phyloP scores from a whole-genome alignment of 92 coral and sea anemone species.

The Diadumene lineata region DNA sequence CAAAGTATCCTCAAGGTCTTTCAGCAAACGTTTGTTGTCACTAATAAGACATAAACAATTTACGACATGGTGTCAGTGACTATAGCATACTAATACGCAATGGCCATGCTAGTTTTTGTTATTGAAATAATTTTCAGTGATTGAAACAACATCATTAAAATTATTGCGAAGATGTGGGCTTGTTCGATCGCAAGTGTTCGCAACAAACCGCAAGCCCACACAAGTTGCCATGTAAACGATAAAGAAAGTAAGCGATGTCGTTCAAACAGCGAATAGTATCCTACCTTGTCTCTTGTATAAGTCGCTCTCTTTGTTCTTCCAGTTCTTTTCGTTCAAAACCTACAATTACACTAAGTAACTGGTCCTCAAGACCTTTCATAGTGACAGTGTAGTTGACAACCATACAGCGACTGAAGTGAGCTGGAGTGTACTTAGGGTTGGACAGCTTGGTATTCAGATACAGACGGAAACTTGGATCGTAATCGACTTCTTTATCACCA shows the following conservation, averaged over 20 bases:
- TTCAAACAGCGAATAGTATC: too few relatives aligned
- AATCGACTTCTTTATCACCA: conserved; percentile 99
- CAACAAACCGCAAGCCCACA: too few relatives aligned
- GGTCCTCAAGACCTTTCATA: conserved; percentile 96
- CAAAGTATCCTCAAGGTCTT: conserved; percentile 94
- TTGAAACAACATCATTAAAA: not conserved
- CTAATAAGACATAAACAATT: conserved; percentile 41
- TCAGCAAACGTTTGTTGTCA: conserved; percentile 93
- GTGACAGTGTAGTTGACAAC: conserved; percentile 99
- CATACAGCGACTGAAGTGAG: conserved; percentile 99
- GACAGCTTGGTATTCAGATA: conserved; percentile 98
- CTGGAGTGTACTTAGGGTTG: conserved; percentile 97
- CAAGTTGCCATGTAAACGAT: too few relatives aligned
- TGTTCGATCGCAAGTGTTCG: too few relatives aligned
- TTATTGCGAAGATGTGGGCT: too few relatives aligned
- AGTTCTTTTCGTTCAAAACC: conserved; percentile 97
- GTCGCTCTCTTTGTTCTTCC: conserved; percentile 97
- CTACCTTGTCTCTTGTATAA: conserved; percentile 98
- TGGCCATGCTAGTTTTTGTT: not conserved
- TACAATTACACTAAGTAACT: conserved; percentile 94
- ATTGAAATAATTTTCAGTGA: not conserved
- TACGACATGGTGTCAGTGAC: not conserved
- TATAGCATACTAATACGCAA: not conserved
- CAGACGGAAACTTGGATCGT: conserved; percentile 96
- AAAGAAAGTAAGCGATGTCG: too few relatives aligned